Percentiles rank a stretch among this genome's conserved stretches.
Conservation (phyloP, 2,113 vertebrate genomes). For the Orientallactaga bullata region DNA sequence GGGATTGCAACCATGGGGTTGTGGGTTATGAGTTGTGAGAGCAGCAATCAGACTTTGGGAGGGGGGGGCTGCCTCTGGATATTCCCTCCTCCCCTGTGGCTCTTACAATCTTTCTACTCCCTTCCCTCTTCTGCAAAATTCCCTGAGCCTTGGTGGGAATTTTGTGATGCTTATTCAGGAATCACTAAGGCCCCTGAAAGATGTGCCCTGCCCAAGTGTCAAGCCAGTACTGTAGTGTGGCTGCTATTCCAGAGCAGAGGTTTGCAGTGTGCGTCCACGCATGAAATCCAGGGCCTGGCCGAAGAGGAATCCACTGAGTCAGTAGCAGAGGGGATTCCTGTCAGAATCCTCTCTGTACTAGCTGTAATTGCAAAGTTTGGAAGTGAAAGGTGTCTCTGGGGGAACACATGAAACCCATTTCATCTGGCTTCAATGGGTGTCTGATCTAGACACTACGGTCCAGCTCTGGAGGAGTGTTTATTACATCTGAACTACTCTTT, state of each 20-base stretch:
- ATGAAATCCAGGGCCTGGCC: too few relatives aligned
- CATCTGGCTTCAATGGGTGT: background rate
- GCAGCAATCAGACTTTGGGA: too few relatives aligned
- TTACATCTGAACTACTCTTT: slow-evolving; percentile 51
- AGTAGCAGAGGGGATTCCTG: background rate
- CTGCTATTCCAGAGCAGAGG: background rate
- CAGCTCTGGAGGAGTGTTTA: slow-evolving; percentile 12
- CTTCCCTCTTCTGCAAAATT: too few relatives aligned
- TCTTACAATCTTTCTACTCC: too few relatives aligned
- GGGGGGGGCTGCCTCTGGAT: too few relatives aligned
- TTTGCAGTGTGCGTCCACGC: background rate
- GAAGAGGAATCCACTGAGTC: background rate
- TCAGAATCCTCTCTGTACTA: background rate
- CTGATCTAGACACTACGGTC: slow-evolving; percentile 30
- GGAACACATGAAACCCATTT: background rate
- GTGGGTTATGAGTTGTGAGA: too few relatives aligned
- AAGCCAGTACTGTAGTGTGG: background rate
- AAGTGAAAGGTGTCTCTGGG: background rate
- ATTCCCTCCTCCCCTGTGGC: too few relatives aligned
- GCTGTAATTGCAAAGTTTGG: background rate
- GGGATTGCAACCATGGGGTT: too few relatives aligned
- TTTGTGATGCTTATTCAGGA: background rate
- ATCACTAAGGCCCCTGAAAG: rapidly evolving
- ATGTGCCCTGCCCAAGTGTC: too few relatives aligned
- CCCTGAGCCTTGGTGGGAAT: too few relatives aligned